Evolutionary conservation across 2,797 vertebrate genomes (phyloP), one percentile per base, ranked within the genome.

Genomic region (Brotula barbata): DNA sequence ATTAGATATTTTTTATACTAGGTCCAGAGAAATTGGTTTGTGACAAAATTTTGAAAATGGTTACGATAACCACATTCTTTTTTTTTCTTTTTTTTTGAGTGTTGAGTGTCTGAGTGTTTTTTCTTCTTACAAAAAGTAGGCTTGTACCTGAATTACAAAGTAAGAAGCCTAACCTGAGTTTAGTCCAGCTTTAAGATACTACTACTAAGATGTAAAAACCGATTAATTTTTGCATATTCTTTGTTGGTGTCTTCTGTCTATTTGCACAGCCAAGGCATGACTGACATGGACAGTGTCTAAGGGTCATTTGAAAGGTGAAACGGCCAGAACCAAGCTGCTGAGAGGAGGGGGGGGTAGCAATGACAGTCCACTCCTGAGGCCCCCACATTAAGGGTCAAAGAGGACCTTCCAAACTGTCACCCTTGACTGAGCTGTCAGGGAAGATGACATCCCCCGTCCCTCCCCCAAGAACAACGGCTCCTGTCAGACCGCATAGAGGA

Each of bases 391-490:
- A 60, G 57, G 84, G 87, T 87, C 84, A 88, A 69, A 78, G 62
- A 69, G 69, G 66, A 73, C 73, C 78, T 84, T 87, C 74, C 69
- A 80, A 85, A 83, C 83, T 56, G 67, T 80, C 80, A 63, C 68
- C 69, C 75, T 81, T 7, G 60, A 83, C 59, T 82, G 75, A 81
- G 75, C 57, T 62, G 28, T 80, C 66, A 55, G 64, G 48, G 74
- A 51, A 80, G 73, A 77, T 20, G 3, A 31, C 58, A 23, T 57
- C 48, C 44, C 50, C 28, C 28, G 20, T 42, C 49, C 64, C 31
- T 33, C 31, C 31, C 10, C 61, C 33, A 48, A 46, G 37, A 75
- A 78, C 77, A 80, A 78, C 68, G 49, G 58, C 71, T 76, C 59
- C 77, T 85, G 82, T 82, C 80, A 80, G 44, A 59, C n/a, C 62